Percentiles rank a stretch among this genome's conserved stretches.
These are phyloP conservation scores for Gastrophysa polygoni DNA, from an alignment of 2,888 invertebrate species.

Conservation along the genomic window DNA sequence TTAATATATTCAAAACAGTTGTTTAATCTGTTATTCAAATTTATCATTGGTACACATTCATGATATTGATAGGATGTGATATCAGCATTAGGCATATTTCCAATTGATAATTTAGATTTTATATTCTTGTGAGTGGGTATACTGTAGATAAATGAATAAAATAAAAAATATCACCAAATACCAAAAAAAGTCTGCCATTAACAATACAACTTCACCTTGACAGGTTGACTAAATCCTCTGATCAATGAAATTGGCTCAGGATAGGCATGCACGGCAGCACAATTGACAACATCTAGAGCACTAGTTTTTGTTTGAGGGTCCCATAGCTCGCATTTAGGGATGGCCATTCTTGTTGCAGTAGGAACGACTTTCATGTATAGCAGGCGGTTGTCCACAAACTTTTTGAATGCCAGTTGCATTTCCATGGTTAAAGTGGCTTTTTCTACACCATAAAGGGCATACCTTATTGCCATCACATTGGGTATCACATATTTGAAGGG, in stretches of 20 bases:
- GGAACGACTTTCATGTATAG: conserved; percentile 71
- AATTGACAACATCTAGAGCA: conserved; percentile 64
- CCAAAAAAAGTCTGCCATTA: too few relatives aligned
- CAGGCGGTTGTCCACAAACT: conserved; percentile 68
- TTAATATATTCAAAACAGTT: too few relatives aligned
- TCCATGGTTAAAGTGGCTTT: conserved; percentile 61
- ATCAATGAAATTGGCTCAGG: conserved; percentile 50
- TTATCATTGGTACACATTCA: too few relatives aligned
- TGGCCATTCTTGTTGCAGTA: conserved; percentile 69
- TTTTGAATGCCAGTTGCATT: conserved; percentile 74
- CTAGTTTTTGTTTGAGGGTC: conserved; percentile 62
- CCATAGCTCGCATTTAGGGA: conserved; percentile 77
- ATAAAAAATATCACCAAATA: too few relatives aligned
- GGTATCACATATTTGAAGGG: conserved; percentile 74
- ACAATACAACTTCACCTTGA: conserved; percentile 51
- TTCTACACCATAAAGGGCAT: conserved; percentile 73
- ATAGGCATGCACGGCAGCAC: conserved; percentile 51
- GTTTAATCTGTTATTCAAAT: too few relatives aligned
- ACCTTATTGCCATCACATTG: conserved; percentile 77
- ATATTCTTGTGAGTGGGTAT: too few relatives aligned
- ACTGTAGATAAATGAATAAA: too few relatives aligned
- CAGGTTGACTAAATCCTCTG: conserved; percentile 58
- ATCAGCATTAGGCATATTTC: too few relatives aligned
- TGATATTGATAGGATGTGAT: too few relatives aligned
- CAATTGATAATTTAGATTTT: too few relatives aligned